Percentiles rank a stretch among this genome's conserved stretches.
Conservation (phyloP, 1,140 invertebrate species). For the Lycorma delicatula region DNA sequence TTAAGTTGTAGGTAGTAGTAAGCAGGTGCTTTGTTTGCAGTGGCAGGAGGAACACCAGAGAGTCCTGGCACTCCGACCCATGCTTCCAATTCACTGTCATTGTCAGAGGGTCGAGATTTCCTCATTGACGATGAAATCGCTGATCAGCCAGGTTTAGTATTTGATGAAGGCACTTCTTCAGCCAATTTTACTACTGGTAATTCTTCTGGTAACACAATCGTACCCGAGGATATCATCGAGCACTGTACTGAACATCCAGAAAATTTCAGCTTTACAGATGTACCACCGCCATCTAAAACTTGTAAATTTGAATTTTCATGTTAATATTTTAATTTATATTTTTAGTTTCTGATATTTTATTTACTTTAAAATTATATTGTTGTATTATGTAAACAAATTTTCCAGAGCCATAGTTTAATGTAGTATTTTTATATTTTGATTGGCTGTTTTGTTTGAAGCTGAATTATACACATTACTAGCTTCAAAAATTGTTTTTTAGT, state of each 20-base stretch:
- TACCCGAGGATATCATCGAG: neutral
- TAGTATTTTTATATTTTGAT: too few relatives aligned
- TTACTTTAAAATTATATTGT: too few relatives aligned
- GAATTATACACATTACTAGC: too few relatives aligned
- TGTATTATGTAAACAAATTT: too few relatives aligned
- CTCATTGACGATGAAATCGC: slow-evolving; percentile 84
- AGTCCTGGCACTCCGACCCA: slow-evolving; percentile 67
- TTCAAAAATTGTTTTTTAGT: too few relatives aligned
- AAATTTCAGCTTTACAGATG: neutral
- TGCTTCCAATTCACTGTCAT: slow-evolving; percentile 61
- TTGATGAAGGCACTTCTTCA: slow-evolving; percentile 45
- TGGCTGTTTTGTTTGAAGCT: too few relatives aligned
- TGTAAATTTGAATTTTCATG: slow-evolving; percentile 30
- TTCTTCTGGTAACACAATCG: slow-evolving; percentile 12
- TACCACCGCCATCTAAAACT: slow-evolving; percentile 24
- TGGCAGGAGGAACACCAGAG: slow-evolving; percentile 35
- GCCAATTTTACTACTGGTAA: slow-evolving; percentile 22
- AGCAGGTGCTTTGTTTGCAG: too few relatives aligned
- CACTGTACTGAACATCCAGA: neutral
- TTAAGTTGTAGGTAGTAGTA: too few relatives aligned
- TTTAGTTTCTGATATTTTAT: neutral
- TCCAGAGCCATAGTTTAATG: too few relatives aligned
- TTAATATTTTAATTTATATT: neutral
- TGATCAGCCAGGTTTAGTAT: slow-evolving; percentile 76
- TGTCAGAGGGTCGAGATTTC: slow-evolving; percentile 59